Base-by-base conservation (phyloP, 2,113 vertebrate species). In the Aramus guarauna region DNA sequence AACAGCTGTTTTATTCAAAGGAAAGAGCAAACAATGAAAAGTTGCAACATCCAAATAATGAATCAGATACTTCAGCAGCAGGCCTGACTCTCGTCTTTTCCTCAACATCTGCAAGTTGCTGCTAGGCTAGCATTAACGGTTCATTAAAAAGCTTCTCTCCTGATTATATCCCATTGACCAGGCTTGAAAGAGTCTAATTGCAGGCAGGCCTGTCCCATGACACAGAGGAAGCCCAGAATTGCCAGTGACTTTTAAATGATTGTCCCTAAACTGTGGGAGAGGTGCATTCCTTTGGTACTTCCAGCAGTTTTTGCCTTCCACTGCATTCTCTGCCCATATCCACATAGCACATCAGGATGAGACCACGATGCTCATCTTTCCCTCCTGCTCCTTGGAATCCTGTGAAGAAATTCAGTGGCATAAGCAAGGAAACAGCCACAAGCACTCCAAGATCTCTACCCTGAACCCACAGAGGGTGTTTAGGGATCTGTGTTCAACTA, bases 381-480 rank as follows among this genome's bases (percentile, higher is more conserved):
- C 32, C 30, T 55, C 32, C 43, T 0, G 2, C 15, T 72, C n/a
- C 36, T 39, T 41, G 8, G 30, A 55, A 45, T 47, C 43, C 27
- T 26, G 20, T 50, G 24, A 47, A 78, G 37, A 8, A 88, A 19
- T 9, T 59, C 12, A 4, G 16, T 39, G 36, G 36, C 17, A 64
- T 26, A 76, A 72, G 26, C n/a, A 86, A 41, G 71, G 29, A 79
- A 89, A 43, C 29, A 64, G 17, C 15, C 29, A 47, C 0, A 0
- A 9, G 22, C 15, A 17, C 19, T 63, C 37, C 29, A 45, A 72
- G 32, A 67, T 66, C 41, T 86, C 52, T 72, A 15, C n/a, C 27
- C 17, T 27, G 30, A 68, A 63, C 14, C 43, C 41, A 41, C 0
- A 0, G 6, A 67, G 12, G 30, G 18, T 56, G 5, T 41, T 34